These are phyloP conservation scores for Ricordea florida DNA, from an alignment of 92 coral and sea anemone species.

Conservation along the genomic window DNA sequence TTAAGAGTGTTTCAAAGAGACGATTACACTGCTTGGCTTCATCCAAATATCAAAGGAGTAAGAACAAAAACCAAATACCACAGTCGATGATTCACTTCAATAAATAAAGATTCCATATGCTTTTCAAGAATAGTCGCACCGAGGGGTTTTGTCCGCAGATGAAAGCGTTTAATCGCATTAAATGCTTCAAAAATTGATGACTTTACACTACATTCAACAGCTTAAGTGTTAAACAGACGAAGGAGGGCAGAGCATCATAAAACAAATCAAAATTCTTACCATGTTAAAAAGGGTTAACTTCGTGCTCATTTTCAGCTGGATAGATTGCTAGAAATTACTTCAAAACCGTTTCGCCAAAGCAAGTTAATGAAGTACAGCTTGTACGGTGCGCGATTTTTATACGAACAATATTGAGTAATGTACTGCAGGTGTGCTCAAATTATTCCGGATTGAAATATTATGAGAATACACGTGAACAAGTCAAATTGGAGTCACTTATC, in stretches of 20 bases:
- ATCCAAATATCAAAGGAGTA: too few species aligned
- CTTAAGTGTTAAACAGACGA: background rate
- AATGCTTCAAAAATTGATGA: too few species aligned
- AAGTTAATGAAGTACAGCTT: background rate
- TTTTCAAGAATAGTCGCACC: too few species aligned
- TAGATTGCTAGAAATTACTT: background rate
- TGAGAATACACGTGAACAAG: background rate
- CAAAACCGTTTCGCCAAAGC: background rate
- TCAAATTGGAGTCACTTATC: slow-evolving; percentile 22
- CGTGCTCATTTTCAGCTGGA: background rate
- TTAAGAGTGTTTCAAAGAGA: too few species aligned
- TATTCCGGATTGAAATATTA: slow-evolving; percentile 16
- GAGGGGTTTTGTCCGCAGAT: too few species aligned
- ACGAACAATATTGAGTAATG: background rate
- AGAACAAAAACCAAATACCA: too few species aligned
- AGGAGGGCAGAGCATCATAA: background rate
- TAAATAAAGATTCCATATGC: too few species aligned
- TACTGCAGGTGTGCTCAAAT: background rate
- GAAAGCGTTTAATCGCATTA: too few species aligned
- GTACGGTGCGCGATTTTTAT: slow-evolving; percentile 11
- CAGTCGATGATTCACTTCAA: too few species aligned
- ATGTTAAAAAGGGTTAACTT: background rate
- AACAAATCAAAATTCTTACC: background rate
- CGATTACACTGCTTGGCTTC: too few species aligned
- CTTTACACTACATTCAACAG: background rate